These are phyloP conservation scores for Ceramica pisi DNA, from an alignment of 2,888 invertebrate genomes.

Conservation along the genomic window DNA sequence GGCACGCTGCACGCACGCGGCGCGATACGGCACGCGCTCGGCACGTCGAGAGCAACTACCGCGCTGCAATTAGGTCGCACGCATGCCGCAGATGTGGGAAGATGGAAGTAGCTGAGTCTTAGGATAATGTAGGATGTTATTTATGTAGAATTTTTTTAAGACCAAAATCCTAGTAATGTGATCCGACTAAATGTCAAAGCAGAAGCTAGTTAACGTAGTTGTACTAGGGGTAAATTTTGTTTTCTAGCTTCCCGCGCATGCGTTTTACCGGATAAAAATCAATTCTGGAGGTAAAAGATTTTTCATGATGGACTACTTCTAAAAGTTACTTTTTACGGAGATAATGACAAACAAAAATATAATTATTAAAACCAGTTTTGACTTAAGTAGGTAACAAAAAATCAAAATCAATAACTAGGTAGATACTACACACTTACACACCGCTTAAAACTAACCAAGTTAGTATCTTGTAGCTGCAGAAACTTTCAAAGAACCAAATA, in stretches of 20 bases:
- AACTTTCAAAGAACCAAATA: background rate
- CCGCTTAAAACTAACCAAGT: background rate
- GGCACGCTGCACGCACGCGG: slow-evolving; percentile 56
- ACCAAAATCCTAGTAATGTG: background rate
- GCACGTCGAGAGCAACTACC: slow-evolving; percentile 38
- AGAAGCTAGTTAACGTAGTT: too few species aligned
- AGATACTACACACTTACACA: background rate
- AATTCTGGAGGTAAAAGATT: background rate
- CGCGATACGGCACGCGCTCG: slow-evolving; percentile 67
- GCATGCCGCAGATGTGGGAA: slow-evolving; percentile 53
- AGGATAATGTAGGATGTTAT: background rate
- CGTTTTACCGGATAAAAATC: too few species aligned
- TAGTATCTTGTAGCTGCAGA: background rate
- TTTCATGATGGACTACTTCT: background rate
- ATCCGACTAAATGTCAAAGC: background rate
- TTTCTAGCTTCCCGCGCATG: too few species aligned
- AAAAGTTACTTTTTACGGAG: background rate
- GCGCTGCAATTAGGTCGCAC: slow-evolving; percentile 65
- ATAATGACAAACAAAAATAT: too few species aligned
- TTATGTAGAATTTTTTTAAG: background rate
- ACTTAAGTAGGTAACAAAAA: too few species aligned
- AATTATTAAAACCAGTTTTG: too few species aligned
- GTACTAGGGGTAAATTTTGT: too few species aligned
- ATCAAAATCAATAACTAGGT: background rate
- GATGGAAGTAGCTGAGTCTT: background rate